Base-by-base conservation (phyloP, 2,888 invertebrate genomes). In the Cheilosia scutellata region DNA sequence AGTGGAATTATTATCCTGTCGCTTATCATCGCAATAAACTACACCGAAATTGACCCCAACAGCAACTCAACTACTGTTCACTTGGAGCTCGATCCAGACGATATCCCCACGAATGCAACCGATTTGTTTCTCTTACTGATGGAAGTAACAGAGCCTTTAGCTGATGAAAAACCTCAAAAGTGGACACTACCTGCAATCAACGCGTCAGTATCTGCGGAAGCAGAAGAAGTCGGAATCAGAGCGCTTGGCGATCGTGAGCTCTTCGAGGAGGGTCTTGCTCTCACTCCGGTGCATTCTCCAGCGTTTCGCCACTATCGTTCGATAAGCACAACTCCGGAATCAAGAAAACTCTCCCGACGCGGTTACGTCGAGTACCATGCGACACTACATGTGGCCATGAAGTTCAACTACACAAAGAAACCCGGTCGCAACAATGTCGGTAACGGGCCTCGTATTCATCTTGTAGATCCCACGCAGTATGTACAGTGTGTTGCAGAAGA, bases 311-410 rank as follows among this genome's bases (percentile, higher is more conserved):
- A 96, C 65, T 96, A 96, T 89, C 93, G 94, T 62, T 95, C 96
- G 0, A 93, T 96, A 0, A 95, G 95, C 62, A 95, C 96, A 0
- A 93, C 94, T 0, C 91, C 93, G 0, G 93, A 93, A 44, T 95
- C 96, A 0, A 94, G 95, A 20, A 93, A 94, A 2, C 87, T 96
- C 51, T 95, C 96, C 0, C 93, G 95, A 9, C 93, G 94, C 0
- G 97, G 96, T 0, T 95, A 94, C 89, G 94, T 95, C 0, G 94
- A 95, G 87, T 95, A 96, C 88, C 93, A 95, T 57, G 96, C 96
- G 0, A 95, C 96, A 0, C 94, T 93, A 88, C 93, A 91, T 9
- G 91, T 96, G 11, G 93, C 94, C 0, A 93, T 93, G 88, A 93
- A 93, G 92, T 94, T 91, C 90, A 93, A 91, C 74, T 91, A 93